Base-by-base conservation (phyloP, 2,113 vertebrate genomes). In the Callipepla californica region DNA sequence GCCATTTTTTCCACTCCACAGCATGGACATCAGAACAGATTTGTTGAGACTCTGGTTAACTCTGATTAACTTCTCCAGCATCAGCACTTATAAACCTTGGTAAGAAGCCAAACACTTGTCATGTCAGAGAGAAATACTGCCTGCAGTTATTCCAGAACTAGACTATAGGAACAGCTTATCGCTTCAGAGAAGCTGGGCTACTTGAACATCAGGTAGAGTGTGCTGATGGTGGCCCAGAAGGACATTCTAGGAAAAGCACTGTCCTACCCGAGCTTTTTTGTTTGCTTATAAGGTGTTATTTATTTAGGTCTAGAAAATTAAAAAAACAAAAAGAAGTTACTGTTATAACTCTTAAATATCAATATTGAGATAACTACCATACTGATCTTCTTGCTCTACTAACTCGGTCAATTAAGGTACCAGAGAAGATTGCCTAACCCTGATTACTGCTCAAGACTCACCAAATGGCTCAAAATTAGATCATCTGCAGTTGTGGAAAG, bases 31-130 rank as follows among this genome's bases (percentile, higher is more conserved):
- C 30, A 13, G 5, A 16, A 30, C 5, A 53, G 15, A 53, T 62
- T 81, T 45, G 11, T 30, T 34, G 61, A n/a, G 69, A 38, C 30
- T 66, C 50, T 0, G 0, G 6, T 38, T 70, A 65, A 38, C 30
- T 66, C 50, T 0, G 0, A 5, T 38, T 70, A 65, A 36, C 50
- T 62, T 67, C 34, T 73, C 6, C 3, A 51, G 45, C 0, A 0
- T 38, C 68, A 73, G 63, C 1, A 1, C 48, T 69, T 66, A 55
- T 0, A 72, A 84, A 70, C 11, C 30, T 79, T 13, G 23, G 40
- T 42, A 77, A 66, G 30, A 82, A 91, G 81, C 30, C 28, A 80
- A 94, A 47, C n/a, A 50, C 32, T 17, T 7, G 3, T 34, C 79
- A 72, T 73, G 57, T 55, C 65, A 74, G 38, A 82, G 50, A 59